These are phyloP conservation scores for Dynastes grantii DNA, from an alignment of 2,888 invertebrate genomes.

Conservation along the genomic window DNA sequence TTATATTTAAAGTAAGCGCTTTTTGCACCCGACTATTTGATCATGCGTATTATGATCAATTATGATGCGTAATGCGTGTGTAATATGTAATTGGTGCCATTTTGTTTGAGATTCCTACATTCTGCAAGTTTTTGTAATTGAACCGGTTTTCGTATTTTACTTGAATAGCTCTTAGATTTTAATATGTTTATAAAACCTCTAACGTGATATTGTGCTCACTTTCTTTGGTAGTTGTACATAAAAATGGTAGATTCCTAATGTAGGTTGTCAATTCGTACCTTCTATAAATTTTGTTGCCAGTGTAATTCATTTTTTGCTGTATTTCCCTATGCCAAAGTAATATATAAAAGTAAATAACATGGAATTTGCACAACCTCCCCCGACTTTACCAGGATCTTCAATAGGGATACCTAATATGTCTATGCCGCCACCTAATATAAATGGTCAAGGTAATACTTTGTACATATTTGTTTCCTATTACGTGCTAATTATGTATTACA, in stretches of 20 bases:
- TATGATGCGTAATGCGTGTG: conserved; percentile 10
- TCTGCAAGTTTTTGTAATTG: conserved; percentile 29
- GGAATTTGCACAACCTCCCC: conserved; percentile 69
- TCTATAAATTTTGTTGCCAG: not conserved
- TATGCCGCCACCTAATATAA: conserved; percentile 62
- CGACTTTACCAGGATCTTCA: conserved; percentile 70
- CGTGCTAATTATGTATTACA: not conserved
- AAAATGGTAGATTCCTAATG: conserved; percentile 34
- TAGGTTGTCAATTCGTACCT: conserved; percentile 7
- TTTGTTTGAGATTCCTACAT: conserved; percentile 29
- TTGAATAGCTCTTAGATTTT: not conserved
- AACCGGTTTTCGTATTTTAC: conserved; percentile 13
- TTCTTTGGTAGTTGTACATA: not conserved
- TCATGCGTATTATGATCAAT: not conserved
- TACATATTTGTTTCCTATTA: not conserved
- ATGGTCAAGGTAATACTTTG: conserved; percentile 56
- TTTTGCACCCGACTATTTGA: too few relatives aligned
- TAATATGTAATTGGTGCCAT: conserved; percentile 44
- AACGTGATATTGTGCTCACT: conserved; percentile 12
- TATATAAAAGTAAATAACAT: conserved; percentile 55
- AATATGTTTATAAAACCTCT: conserved; percentile 16
- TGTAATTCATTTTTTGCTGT: not conserved
- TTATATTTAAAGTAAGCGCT: too few relatives aligned
- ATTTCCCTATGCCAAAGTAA: conserved; percentile 11
- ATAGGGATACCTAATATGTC: conserved; percentile 60